Evolutionary conservation across 2,888 invertebrate species (phyloP).

Genomic region (Furcula furcula): DNA sequence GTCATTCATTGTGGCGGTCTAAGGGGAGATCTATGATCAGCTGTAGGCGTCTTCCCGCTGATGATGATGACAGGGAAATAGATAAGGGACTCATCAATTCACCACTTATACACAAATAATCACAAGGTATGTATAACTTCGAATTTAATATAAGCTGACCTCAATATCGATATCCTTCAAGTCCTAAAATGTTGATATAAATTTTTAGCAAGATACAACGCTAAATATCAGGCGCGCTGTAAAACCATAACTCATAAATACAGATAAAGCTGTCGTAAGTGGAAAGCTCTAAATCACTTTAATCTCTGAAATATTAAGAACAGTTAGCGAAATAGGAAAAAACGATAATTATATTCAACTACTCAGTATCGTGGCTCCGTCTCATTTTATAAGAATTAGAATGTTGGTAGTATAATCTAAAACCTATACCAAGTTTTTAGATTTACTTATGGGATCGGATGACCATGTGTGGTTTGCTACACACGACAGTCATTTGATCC

Average conservation of each 20-base stretch:
- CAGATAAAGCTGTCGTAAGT: conserved; percentile 14
- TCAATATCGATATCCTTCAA: not conserved
- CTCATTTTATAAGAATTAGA: not conserved
- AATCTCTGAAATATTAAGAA: conserved; percentile 16
- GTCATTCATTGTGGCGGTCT: too few relatives aligned
- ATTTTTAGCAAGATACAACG: not conserved
- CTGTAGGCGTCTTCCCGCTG: too few relatives aligned
- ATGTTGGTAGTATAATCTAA: too few relatives aligned
- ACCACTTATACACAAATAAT: not conserved
- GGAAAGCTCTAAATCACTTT: conserved; percentile 17
- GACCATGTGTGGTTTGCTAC: too few relatives aligned
- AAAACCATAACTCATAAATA: conserved; percentile 18
- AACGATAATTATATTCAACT: conserved; percentile 11
- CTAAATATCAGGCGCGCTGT: conserved; percentile 2
- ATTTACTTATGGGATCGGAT: too few relatives aligned
- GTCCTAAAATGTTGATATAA: not conserved
- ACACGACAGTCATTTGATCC: too few relatives aligned
- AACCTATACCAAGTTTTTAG: too few relatives aligned
- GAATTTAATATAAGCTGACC: not conserved
- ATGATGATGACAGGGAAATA: not conserved
- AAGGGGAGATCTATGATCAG: too few relatives aligned
- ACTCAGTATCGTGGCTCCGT: not conserved
- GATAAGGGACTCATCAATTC: too few relatives aligned
- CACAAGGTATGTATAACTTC: not conserved
- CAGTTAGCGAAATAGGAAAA: conserved; percentile 17